These are phyloP conservation scores for Pleuronectes platessa DNA, from an alignment of 2,113 vertebrate species.

Conservation along the genomic window DNA sequence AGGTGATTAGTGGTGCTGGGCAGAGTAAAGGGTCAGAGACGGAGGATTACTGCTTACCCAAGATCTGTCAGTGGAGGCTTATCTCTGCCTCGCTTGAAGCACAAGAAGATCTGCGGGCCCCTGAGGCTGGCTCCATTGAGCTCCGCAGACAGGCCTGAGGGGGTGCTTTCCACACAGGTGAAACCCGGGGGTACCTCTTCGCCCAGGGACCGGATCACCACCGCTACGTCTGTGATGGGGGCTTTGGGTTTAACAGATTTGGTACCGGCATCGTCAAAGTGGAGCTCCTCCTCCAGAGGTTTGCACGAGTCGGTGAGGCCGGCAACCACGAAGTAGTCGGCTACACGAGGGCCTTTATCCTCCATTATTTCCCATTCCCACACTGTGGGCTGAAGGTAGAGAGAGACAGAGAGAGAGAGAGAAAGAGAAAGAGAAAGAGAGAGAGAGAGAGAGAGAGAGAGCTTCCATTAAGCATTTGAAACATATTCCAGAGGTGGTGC, in stretches of 20 bases:
- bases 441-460: too few relatives aligned
- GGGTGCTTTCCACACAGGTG: slow-evolving; percentile 91
- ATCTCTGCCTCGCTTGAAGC: slow-evolving; percentile 95
- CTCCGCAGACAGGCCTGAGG: slow-evolving; percentile 93
- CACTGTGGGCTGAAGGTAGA: slow-evolving; percentile 66
- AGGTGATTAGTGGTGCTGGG: slow-evolving; percentile 66
- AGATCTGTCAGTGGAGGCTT: slow-evolving; percentile 97
- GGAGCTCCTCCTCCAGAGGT: slow-evolving; percentile 95
- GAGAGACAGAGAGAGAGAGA: slow-evolving; percentile 2
- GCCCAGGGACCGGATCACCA: slow-evolving; percentile 94
- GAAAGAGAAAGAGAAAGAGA: not conserved
- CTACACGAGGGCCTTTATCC: slow-evolving; percentile 97
- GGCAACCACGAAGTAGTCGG: slow-evolving; percentile 98
- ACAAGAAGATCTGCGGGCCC: slow-evolving; percentile 94
- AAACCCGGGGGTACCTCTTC: slow-evolving; percentile 94
- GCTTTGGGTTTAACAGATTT: slow-evolving; percentile 91
- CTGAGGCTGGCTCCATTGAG: slow-evolving; percentile 96
- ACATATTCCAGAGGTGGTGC: slow-evolving; percentile 10
- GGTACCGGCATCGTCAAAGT: slow-evolving; percentile 92
- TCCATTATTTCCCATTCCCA: slow-evolving; percentile 97
- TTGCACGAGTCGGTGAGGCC: slow-evolving; percentile 93
- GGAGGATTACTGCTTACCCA: slow-evolving; percentile 88
- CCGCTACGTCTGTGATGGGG: slow-evolving; percentile 95
- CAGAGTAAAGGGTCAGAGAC: slow-evolving; percentile 62
- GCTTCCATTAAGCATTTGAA: slow-evolving; percentile 35